Evolutionary conservation across 2,888 invertebrate species (phyloP), one percentile per base, ranked within the genome.

Genomic region (Scaptomyza tumidula): DNA sequence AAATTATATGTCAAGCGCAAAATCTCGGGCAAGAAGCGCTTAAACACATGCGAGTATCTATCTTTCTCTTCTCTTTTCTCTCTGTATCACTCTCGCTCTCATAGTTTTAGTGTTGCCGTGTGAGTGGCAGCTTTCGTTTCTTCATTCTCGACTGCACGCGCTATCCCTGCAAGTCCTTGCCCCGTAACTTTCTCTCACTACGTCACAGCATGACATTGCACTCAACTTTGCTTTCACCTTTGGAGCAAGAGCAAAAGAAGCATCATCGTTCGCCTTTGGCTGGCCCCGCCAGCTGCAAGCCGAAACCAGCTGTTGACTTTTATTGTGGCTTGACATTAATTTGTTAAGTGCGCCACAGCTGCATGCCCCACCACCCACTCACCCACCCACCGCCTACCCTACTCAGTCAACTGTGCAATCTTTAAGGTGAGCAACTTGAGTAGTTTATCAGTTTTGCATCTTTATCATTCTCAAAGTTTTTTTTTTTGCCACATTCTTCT

Each of bases 311-410:
- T 87, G 85, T 86, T 86, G 86, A 83, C 83, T 86, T 85, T 86
- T 86, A 86, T 86, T 87, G 85, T 86, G 85, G 85, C 88, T 77
- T 85, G 86, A 87, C 87, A 85, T 85, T 85, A 85, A 85, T 87
- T 85, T 85, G 85, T 85, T 87, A 85, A 85, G 85, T 85, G 87
- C 86, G 71, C 71, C 77, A 71, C 58, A 70, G 62, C 69, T 65
- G 63, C 65, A 46, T 62, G 57, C 69, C 48, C 33, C 9, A 7
- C 14, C n/a, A 10, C 37, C 6, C 49, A 43, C n/a, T n/a, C n/a
- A n/a, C n/a, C 31, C 16, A 11, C 46, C 29, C n/a, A 2, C 27
- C 63, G 16, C 24, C 39, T 14, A 11, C 11, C 35, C 35, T 43
- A 45, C 43, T 49, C 48, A 77, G 57, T 74, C 63, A 74, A 59